These are phyloP conservation scores for Montipora efflorescens DNA, from an alignment of 64 coral and sea anemone species.

Conservation along the genomic window DNA sequence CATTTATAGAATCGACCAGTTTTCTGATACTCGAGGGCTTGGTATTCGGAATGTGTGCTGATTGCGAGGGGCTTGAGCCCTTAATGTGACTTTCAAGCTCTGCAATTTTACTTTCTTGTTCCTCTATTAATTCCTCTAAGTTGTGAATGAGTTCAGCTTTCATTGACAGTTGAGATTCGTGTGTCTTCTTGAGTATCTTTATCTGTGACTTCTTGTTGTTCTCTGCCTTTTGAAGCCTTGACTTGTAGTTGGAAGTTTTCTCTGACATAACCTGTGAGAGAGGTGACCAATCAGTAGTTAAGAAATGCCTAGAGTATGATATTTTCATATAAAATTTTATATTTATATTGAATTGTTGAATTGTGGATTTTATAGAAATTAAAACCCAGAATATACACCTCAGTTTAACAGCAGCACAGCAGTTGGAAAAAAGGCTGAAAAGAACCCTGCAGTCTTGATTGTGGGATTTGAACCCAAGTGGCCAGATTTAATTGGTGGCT, in stretches of 20 bases:
- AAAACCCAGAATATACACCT: too few relatives aligned
- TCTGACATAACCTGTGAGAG: constrained; percentile 88
- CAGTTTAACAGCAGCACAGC: too few relatives aligned
- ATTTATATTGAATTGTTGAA: too few relatives aligned
- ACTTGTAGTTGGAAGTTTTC: constrained; percentile 88
- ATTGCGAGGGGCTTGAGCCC: constrained; percentile 43
- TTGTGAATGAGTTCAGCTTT: constrained; percentile 90
- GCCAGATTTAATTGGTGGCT: too few relatives aligned
- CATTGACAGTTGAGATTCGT: constrained; percentile 85
- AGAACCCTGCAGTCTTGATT: too few relatives aligned
- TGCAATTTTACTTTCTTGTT: constrained; percentile 85
- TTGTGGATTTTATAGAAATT: too few relatives aligned
- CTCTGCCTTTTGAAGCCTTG: constrained; percentile 91
- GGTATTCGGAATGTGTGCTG: not conserved
- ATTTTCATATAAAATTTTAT: too few relatives aligned
- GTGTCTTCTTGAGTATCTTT: constrained; percentile 96
- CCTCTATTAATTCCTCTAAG: constrained; percentile 90
- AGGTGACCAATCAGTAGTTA: not conserved
- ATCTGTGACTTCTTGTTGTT: constrained; percentile 94
- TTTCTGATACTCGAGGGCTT: constrained; percentile 84
- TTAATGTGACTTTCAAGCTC: constrained; percentile 82
- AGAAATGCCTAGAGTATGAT: too few relatives aligned
- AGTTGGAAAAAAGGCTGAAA: too few relatives aligned
- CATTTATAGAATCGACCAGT: constrained; percentile 90
- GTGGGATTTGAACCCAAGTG: too few relatives aligned